A percentile compares a stretch with the other conserved stretches of the same genome.
phyloP scores from a whole-genome alignment of 2,888 invertebrate genomes.

The Lasioglossum villosulum region DNA sequence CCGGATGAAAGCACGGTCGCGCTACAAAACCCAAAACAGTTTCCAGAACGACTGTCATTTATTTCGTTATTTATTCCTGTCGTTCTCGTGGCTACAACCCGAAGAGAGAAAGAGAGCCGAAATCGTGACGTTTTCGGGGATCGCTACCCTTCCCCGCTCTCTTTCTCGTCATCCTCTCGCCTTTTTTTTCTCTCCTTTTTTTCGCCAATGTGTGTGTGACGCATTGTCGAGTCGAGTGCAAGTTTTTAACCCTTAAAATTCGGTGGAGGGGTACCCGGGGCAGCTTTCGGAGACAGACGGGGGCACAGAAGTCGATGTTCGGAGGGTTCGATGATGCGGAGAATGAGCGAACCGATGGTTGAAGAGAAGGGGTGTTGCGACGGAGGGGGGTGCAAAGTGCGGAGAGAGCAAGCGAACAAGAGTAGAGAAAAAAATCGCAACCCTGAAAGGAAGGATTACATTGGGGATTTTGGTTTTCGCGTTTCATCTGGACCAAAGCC shows the following conservation, averaged over 20 bases:
- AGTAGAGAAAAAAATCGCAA: slow-evolving; percentile 75
- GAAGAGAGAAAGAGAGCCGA: slow-evolving; percentile 39
- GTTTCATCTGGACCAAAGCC: slow-evolving; percentile 82
- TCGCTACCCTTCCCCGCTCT: slow-evolving; percentile 65
- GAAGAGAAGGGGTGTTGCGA: neutral
- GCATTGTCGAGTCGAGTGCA: slow-evolving; percentile 84
- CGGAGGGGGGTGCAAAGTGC: slow-evolving; percentile 36
- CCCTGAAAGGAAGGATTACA: slow-evolving; percentile 83
- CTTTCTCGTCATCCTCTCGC: slow-evolving; percentile 57
- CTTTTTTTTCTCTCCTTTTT: slow-evolving; percentile 50
- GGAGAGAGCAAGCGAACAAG: slow-evolving; percentile 42
- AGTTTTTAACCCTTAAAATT: slow-evolving; percentile 84
- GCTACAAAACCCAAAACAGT: slow-evolving; percentile 84
- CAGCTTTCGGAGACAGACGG: slow-evolving; percentile 71
- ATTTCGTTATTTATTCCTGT: slow-evolving; percentile 78
- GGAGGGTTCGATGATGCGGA: slow-evolving; percentile 69
- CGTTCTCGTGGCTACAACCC: slow-evolving; percentile 25
- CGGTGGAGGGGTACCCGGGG: slow-evolving; percentile 75
- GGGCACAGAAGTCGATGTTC: slow-evolving; percentile 68
- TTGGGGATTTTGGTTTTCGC: slow-evolving; percentile 84
- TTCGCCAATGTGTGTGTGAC: slow-evolving; percentile 67
- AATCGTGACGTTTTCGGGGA: slow-evolving; percentile 67
- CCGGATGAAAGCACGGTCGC: slow-evolving; percentile 75
- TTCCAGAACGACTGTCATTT: slow-evolving; percentile 82
- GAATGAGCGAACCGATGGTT: slow-evolving; percentile 34